Base-by-base conservation (phyloP, 2,113 vertebrate species). In the Willisornis vidua region DNA sequence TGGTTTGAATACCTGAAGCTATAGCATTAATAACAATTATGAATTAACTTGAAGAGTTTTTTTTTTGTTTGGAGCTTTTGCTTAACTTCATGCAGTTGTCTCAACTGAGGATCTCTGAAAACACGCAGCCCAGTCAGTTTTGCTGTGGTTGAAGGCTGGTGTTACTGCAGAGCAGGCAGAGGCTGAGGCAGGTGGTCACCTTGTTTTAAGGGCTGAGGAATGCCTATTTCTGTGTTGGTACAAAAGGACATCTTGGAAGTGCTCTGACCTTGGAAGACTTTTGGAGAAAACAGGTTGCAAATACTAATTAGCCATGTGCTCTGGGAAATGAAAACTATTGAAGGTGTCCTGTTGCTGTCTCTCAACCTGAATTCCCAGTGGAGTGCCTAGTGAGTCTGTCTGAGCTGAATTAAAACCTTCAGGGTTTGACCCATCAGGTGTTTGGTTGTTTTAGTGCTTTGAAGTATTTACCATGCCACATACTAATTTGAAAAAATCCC, bases 1-100 rank as follows among this genome's bases (percentile, higher is more conserved):
- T 62, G 35, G 46, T 75, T 95, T 86, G 76, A 65, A 46, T 80
- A 90, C 62, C 39, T 78, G 70, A 82, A 95, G 54, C 43, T 95
- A 24, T 78, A 90, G 18, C 67, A 76, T 67, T 81, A 92, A 28
- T 86, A 68, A 24, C 39, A 74, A 59, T 78, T 72, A 46, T 9
- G 8, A 73, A 88, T 14, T 73, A 52, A 73, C 37, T 54, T 81
- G 28, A 87, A 85, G 59, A 24, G 39, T 48, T 49, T 7, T 4
- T 23, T 49, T 18, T 82, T 16, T 6, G 9, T 89, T 94, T 67
- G 43, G 20, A 74, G 29, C 59, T 73, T 54, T 80, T 74, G 48
- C 26, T 83, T 58, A 45, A 28, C 31, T 74, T 63, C 1, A 3
- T 35, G 46, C 18, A 0, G 1, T 76, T 94, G 22, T 73, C 35